A percentile compares a stretch with the other conserved stretches of the same genome.
phyloP scores from a whole-genome alignment of 2,113 vertebrate species.

The Dromaius novaehollandiae region DNA sequence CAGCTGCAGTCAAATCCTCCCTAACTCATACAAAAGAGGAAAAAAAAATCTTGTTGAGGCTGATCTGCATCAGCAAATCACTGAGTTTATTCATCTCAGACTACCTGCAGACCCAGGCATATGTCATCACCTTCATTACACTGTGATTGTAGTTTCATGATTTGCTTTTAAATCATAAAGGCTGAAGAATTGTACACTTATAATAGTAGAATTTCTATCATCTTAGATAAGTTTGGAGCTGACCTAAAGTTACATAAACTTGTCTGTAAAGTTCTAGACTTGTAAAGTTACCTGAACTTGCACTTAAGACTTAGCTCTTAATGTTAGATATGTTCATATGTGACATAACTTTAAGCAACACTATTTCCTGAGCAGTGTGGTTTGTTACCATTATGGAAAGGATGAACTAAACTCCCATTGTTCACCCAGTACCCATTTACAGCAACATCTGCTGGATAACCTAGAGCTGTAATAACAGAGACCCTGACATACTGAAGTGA shows the following conservation, averaged over 20 bases:
- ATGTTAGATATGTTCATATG: background rate
- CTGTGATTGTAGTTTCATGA: background rate
- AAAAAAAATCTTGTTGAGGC: background rate
- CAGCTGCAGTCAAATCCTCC: background rate
- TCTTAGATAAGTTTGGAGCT: background rate
- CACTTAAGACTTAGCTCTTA: background rate
- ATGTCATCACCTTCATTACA: background rate
- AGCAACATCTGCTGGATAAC: constrained; percentile 55
- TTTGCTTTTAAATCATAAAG: background rate
- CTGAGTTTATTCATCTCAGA: background rate
- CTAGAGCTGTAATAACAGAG: constrained; percentile 38
- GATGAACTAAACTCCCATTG: background rate
- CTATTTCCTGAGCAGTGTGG: background rate
- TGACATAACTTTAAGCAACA: background rate
- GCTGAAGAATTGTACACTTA: background rate
- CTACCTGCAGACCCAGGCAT: background rate
- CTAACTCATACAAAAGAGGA: background rate
- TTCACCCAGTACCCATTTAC: background rate
- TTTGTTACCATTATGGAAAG: constrained; percentile 15
- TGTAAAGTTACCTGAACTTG: background rate
- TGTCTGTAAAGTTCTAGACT: background rate
- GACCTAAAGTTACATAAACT: background rate
- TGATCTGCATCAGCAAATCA: background rate
- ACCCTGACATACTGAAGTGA: constrained; percentile 42
- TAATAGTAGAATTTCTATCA: background rate